Percentiles rank a stretch among this genome's conserved stretches.
These are phyloP conservation scores for Danio aesculapii DNA, from an alignment of 2,797 vertebrate species.

Conservation along the genomic window DNA sequence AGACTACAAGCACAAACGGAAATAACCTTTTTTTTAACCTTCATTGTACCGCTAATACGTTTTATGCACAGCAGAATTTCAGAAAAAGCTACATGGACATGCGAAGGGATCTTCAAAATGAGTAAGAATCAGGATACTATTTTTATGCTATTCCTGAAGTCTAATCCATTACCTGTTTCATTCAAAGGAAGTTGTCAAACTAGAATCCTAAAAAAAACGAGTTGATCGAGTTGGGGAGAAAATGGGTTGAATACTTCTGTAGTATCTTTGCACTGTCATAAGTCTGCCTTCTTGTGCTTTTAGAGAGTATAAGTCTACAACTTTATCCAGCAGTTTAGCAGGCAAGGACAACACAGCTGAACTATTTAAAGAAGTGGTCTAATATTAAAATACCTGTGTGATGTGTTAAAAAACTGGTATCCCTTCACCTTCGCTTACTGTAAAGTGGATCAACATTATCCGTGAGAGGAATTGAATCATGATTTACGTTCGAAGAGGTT, in stretches of 20 bases:
- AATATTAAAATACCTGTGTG: neutral
- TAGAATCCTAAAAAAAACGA: neutral
- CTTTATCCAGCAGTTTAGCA: neutral
- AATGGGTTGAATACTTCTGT: neutral
- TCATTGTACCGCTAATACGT: neutral
- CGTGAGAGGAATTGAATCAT: slow-evolving; percentile 20
- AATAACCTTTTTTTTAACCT: too few species aligned
- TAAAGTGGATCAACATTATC: neutral
- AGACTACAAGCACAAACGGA: too few species aligned
- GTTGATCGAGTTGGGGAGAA: slow-evolving; percentile 25
- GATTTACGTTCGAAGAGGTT: slow-evolving; percentile 51
- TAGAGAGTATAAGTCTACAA: slow-evolving; percentile 7
- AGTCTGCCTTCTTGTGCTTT: neutral
- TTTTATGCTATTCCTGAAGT: neutral
- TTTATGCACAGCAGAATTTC: neutral
- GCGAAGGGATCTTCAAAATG: neutral
- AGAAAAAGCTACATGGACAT: neutral
- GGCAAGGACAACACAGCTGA: neutral
- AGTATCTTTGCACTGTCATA: neutral
- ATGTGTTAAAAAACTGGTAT: neutral
- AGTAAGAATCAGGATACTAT: neutral
- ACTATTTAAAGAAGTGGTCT: neutral
- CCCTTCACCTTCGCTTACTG: neutral
- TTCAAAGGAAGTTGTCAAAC: neutral
- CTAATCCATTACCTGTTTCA: neutral